These are phyloP conservation scores for Fukomys damarensis DNA, from an alignment of 2,113 vertebrate species.

Conservation along the genomic window DNA sequence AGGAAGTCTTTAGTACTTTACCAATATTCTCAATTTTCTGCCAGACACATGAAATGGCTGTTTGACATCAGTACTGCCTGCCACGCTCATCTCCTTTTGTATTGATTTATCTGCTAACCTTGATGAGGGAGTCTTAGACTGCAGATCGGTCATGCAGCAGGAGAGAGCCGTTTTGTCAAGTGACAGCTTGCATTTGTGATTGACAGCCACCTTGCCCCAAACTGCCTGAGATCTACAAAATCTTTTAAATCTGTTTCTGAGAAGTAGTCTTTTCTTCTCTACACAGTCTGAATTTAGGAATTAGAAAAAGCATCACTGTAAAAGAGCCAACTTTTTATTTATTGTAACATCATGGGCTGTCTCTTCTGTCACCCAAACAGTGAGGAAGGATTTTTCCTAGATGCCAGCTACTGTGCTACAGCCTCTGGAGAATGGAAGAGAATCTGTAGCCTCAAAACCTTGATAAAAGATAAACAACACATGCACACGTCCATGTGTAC, in stretches of 20 bases:
- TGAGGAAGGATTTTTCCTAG: slow-evolving; percentile 14
- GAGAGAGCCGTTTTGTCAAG: slow-evolving; percentile 67
- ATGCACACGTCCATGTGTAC: too few relatives aligned
- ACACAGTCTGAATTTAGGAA: slow-evolving; percentile 35
- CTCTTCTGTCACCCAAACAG: background rate
- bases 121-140: slow-evolving; percentile 56
- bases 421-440: background rate
- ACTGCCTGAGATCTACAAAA: background rate
- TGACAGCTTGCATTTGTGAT: slow-evolving; percentile 63
- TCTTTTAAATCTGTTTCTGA: slow-evolving; percentile 40
- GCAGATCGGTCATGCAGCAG: slow-evolving; percentile 10
- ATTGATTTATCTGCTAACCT: slow-evolving; percentile 72
- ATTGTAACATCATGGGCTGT: slow-evolving; percentile 50
- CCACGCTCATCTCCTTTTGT: slow-evolving; percentile 34
- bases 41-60: slow-evolving; percentile 45
- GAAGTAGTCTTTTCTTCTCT: slow-evolving; percentile 47
- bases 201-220: slow-evolving; percentile 50
- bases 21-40: slow-evolving; percentile 58
- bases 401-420: background rate
- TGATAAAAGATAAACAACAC: background rate
- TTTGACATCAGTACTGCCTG: slow-evolving; percentile 53
- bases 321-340: slow-evolving; percentile 57
- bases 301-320: slow-evolving; percentile 44
- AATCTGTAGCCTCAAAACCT: background rate
- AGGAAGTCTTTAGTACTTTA: slow-evolving; percentile 56